Percentiles rank a stretch among this genome's conserved stretches.
Conservation (phyloP, 1,140 invertebrate species). For the Episyrphus balteatus region DNA sequence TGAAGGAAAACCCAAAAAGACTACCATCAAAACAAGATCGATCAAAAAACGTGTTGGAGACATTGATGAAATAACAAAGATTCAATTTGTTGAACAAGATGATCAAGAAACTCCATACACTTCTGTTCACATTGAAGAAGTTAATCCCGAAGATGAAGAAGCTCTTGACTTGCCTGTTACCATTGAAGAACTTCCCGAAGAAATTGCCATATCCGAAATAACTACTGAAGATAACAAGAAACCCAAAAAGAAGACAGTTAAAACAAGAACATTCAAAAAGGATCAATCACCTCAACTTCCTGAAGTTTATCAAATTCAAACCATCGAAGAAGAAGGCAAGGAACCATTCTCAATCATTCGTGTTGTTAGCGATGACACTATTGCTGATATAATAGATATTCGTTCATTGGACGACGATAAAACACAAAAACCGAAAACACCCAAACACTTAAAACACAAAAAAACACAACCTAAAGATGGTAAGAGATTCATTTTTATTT, state of each 20-base stretch:
- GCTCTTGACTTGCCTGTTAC: constrained; percentile 12
- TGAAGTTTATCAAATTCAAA: constrained; percentile 35
- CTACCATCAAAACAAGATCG: constrained; percentile 23
- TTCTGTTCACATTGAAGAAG: constrained; percentile 19
- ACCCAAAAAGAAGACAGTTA: constrained; percentile 30
- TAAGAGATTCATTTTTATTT: constrained; percentile 17
- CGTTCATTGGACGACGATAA: constrained; percentile 28
- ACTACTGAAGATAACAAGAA: constrained; percentile 25
- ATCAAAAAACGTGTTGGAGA: constrained; percentile 23
- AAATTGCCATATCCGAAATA: constrained; percentile 36
- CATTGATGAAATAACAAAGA: constrained; percentile 30
- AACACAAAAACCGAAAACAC: constrained; percentile 19
- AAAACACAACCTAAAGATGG: constrained; percentile 26
- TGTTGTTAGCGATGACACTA: constrained; percentile 31
- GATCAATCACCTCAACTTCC: constrained; percentile 20
- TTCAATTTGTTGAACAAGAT: constrained; percentile 33
- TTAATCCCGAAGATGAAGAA: constrained; percentile 15
- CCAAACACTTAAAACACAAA: constrained; percentile 21
- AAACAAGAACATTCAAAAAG: constrained; percentile 33
- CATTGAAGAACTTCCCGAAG: constrained; percentile 31
- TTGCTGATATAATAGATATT: constrained; percentile 34
- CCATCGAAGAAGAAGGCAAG: constrained; percentile 37
- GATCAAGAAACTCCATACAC: constrained; percentile 25
- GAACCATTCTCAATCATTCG: constrained; percentile 32
- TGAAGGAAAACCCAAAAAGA: constrained; percentile 28